Conservation (phyloP, 1,140 invertebrate species). For the Littorina saxatilis region DNA sequence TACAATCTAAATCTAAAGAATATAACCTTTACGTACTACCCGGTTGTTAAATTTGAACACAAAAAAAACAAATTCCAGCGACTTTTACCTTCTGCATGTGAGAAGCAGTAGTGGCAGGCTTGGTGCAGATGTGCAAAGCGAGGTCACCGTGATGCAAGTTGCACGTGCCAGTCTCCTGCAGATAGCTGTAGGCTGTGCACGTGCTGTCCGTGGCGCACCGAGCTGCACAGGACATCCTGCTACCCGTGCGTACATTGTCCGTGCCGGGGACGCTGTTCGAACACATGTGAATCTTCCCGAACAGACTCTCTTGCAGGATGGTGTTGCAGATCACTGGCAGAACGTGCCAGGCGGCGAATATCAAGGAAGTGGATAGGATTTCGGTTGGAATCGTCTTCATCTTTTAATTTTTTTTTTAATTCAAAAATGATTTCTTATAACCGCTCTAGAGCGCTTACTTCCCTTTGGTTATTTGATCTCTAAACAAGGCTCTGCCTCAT, state of each 20-base stretch:
- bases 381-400: too few species aligned
- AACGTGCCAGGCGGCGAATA: too few species aligned
- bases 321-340: too few species aligned
- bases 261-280: not conserved
- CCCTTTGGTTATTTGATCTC: too few species aligned
- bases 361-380: too few species aligned
- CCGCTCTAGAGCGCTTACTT: too few species aligned
- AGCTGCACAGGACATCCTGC: not conserved
- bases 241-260: not conserved
- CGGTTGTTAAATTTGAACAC: not conserved
- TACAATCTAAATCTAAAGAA: not conserved
- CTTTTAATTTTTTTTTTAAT: too few species aligned
- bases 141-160: slow-evolving; percentile 5
- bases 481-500: too few species aligned
- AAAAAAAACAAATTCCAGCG: not conserved
- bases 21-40: not conserved
- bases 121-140: not conserved
- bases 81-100: slow-evolving; percentile 6
- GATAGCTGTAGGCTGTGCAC: not conserved
- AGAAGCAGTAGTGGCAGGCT: not conserved
- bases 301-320: not conserved
- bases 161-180: slow-evolving; percentile 8
- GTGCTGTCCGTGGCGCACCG: not conserved
- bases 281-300: not conserved
- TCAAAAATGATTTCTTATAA: too few species aligned